These are phyloP conservation scores for Beris morrisii DNA, from an alignment of 2,888 invertebrate species.

Conservation along the genomic window DNA sequence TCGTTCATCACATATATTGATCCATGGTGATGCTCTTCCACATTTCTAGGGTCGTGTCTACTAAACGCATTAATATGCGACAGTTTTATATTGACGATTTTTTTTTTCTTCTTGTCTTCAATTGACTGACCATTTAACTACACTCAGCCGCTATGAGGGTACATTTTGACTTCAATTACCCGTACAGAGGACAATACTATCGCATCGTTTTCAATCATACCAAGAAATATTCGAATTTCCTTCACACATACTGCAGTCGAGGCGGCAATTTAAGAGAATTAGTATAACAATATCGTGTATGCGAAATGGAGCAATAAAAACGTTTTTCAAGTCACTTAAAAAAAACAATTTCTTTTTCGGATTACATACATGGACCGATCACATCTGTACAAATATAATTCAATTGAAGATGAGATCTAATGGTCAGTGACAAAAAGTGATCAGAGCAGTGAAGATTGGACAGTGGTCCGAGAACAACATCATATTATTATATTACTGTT, in stretches of 20 bases:
- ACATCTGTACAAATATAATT: constrained; percentile 35
- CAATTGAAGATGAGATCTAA: constrained; percentile 38
- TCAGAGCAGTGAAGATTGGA: constrained; percentile 32
- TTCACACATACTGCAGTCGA: constrained; percentile 11
- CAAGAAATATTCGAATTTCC: not conserved
- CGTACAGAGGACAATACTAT: not conserved
- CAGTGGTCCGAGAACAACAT: constrained; percentile 13
- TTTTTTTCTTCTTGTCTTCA: constrained; percentile 29
- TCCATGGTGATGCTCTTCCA: not conserved
- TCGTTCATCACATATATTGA: constrained; percentile 1
- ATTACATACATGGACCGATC: constrained; percentile 21
- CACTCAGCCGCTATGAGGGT: constrained; percentile 26
- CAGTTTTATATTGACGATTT: constrained; percentile 22
- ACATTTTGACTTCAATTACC: constrained; percentile 22
- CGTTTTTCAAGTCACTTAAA: constrained; percentile 34
- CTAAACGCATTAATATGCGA: constrained; percentile 32
- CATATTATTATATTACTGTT: constrained; percentile 19
- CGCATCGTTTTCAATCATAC: not conserved
- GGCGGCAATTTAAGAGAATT: constrained; percentile 37
- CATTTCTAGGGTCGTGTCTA: constrained; percentile 4
- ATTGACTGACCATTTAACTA: constrained; percentile 28
- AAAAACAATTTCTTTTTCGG: constrained; percentile 19
- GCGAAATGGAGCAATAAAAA: constrained; percentile 33
- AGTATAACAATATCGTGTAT: constrained; percentile 36
- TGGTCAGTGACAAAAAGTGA: constrained; percentile 38